Evolutionary conservation across 2,113 vertebrate genomes (phyloP), one percentile per base, ranked within the genome.

Genomic region (Hippocampus guttulatus): DNA sequence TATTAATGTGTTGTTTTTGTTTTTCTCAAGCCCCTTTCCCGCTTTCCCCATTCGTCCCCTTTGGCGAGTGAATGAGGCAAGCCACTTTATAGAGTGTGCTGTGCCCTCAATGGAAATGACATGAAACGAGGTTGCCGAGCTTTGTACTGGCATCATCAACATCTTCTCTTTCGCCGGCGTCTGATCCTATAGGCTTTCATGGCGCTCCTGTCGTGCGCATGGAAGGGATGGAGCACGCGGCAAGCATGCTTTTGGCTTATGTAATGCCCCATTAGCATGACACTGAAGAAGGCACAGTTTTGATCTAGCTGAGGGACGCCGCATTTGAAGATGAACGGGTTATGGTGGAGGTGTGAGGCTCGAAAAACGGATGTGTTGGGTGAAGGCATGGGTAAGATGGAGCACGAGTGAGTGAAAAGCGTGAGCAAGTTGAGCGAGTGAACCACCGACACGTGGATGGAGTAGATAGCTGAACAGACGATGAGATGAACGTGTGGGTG

Each of bases 141-240:
- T 93, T 93, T 93, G 92, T 93, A 91, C 88, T 88, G 71, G 79
- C 83, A 91, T 89, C 88, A 92, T 92, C 91, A 92, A 27, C 55
- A 15, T 58, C 88, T 93, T 91, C 91, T 85, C 79, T 78, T 83
- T 69, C 74, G 3, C 77, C 75, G 77, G 82, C 75, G 64, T 89
- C 88, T 92, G 89, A 92, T 87, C 87, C 40, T 75, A 80, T 83
- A 55, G 71, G 83, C 91, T 92, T 92, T 93, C 83, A 92, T 90
- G 88, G 38, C 2, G 87, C 82, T 73, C 80, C 82, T 70, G 77
- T 52, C 47, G 74, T 80, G 73, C 74, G 88, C 89, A 77, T 90
- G 57, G 86, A 89, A 77, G 88, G 87, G 1, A 66, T 40, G 47
- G 67, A 41, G 68, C 69, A 15, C 77, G 55, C 11, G 14, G 49